Evolutionary conservation across 2,113 vertebrate genomes (phyloP).

Genomic region (Typhlomys cinereus): DNA sequence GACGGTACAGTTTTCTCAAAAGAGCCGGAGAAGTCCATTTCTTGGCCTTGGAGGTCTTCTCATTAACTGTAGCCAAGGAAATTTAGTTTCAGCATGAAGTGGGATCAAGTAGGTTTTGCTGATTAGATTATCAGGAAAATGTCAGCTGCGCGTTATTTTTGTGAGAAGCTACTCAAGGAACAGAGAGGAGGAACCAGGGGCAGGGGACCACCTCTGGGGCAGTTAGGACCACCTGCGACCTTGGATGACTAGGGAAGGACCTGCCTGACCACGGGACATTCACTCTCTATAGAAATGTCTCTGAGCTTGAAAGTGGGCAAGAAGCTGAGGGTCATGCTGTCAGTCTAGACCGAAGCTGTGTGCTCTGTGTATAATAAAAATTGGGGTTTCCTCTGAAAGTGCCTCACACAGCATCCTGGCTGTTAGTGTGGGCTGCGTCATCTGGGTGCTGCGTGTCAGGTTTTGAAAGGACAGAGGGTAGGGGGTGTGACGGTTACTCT

Average conservation of each 20-base stretch:
- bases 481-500: no score
- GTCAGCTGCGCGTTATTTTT: background rate
- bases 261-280: background rate
- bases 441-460: background rate
- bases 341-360: background rate
- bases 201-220: background rate
- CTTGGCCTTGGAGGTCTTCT: background rate
- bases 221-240: background rate
- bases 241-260: background rate
- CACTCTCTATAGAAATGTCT: background rate
- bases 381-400: background rate
- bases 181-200: background rate
- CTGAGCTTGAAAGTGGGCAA: background rate
- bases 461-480: background rate
- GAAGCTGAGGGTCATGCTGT: background rate
- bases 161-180: background rate
- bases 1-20: background rate
- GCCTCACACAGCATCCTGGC: background rate
- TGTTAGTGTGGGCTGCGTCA: background rate
- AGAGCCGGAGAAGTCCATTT: background rate
- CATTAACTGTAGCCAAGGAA: background rate
- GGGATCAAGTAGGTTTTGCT: background rate
- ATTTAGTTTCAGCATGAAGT: constrained; percentile 9
- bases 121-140: background rate
- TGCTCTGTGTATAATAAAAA: background rate